Base-by-base conservation (phyloP, 2,113 vertebrate genomes). In the Melanotaenia duboulayi region DNA sequence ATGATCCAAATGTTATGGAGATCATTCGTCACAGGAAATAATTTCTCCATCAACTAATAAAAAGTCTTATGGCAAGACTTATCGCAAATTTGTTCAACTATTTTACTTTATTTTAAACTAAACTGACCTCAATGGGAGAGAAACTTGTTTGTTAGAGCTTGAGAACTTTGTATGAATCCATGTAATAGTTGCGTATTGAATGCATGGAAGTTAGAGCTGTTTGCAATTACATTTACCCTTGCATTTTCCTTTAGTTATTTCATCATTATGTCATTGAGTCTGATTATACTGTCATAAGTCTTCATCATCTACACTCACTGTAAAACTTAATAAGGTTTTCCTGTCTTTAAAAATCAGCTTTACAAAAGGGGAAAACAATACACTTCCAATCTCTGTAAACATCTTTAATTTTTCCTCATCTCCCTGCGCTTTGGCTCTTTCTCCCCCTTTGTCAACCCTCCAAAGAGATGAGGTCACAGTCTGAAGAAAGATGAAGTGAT, bases 381-480 rank as follows among this genome's bases (percentile, higher is more conserved):
- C 16, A 32, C 13, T 56, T 24, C 19, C 20, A 65, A 65, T 70
- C 59, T 63, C 11, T 24, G 23, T 42, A 22, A 25, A 20, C 5
- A 4, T 23, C 49, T 75, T 40, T 70, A 40, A 16, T 63, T 12
- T 49, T 25, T 64, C 19, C 71, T 54, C 59, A 54, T 51, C 13
- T 58, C 49, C 64, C 46, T 42, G 22, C 1, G 24, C 49, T 78
- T 39, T 1, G 16, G 52, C 37, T 69, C 50, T 11, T 54, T 56
- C 28, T 32, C 77, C 39, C 35, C 13, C 32, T 57, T 39, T 23
- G 42, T 51, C 52, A 48, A 58, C 78, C 69, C 74, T 83, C 81
- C n/a, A 10, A 84, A 76, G 80, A 85, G 76, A 90, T 91, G 87
- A 93, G 86, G 85, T 93, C 91, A 92, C 80, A 64, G 80, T 80